phyloP scores from a whole-genome alignment of 2,797 vertebrate genomes.

The Siniperca scherzeri region DNA sequence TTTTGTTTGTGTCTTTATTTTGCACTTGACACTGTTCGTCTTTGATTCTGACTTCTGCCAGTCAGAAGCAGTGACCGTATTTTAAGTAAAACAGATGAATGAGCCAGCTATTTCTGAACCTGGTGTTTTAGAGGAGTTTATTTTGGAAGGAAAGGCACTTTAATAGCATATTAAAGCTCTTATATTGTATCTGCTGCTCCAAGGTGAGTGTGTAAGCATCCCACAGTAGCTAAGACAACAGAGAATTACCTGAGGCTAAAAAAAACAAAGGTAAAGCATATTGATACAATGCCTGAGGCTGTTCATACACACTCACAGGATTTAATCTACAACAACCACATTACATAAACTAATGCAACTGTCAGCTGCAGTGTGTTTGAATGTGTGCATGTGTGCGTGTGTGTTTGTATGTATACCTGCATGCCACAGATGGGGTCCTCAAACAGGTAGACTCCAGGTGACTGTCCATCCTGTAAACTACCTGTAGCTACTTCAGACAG shows the following conservation, averaged over 20 bases:
- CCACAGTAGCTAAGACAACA: constrained; percentile 10
- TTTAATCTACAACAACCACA: constrained; percentile 1
- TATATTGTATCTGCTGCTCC: constrained; percentile 7
- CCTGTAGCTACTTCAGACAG: constrained; percentile 97
- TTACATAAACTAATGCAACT: constrained; percentile 9
- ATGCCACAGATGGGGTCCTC: constrained; percentile 99
- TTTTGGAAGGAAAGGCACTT: neutral
- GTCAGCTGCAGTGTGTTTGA: neutral
- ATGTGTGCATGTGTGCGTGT: neutral
- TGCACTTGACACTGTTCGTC: neutral
- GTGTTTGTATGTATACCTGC: constrained; percentile 87
- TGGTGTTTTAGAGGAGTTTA: constrained; percentile 5
- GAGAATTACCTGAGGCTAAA: constrained; percentile 24
- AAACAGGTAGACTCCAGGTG: constrained; percentile 97
- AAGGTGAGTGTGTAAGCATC: neutral
- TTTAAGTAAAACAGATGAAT: constrained; percentile 2
- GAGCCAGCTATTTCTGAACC: constrained; percentile 13
- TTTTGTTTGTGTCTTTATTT: constrained; percentile 7
- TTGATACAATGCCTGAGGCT: constrained; percentile 25
- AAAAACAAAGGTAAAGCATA: constrained; percentile 38
- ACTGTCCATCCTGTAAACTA: constrained; percentile 97
- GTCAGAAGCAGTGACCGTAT: neutral
- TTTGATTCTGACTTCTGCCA: neutral
- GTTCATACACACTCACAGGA: constrained; percentile 9
- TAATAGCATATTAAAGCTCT: constrained; percentile 1